A percentile compares a stretch with the other conserved stretches of the same genome.
Evolutionary conservation across 2,797 vertebrate genomes (phyloP).

Genomic region (Ctenochaetus hawaiiensis): DNA sequence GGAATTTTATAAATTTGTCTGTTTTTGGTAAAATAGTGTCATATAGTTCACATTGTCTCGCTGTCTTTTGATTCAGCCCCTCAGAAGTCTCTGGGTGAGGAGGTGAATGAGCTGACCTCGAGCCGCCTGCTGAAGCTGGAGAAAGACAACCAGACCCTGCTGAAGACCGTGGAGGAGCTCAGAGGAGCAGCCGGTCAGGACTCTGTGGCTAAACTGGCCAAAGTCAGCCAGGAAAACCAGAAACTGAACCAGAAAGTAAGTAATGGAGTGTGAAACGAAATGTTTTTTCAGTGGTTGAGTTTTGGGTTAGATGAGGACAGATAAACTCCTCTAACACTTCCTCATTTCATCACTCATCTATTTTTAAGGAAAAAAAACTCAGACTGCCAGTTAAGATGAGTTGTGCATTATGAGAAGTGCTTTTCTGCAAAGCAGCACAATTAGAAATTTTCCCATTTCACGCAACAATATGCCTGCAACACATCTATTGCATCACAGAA

Average conservation of each 20-base stretch:
- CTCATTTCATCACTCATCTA: not conserved
- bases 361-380: not conserved
- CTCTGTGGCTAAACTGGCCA: constrained; percentile 85
- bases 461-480: not conserved
- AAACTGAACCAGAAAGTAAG: constrained; percentile 92
- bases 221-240: constrained; percentile 93
- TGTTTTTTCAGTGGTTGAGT: not conserved
- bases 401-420: not conserved
- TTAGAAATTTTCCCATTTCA: not conserved
- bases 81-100: constrained; percentile 95
- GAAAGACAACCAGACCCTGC: constrained; percentile 97
- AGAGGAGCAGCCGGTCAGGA: constrained; percentile 85
- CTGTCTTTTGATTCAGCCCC: constrained; percentile 80
- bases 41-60: not conserved
- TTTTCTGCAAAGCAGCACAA: not conserved
- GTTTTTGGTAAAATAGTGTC: not conserved
- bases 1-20: not conserved
- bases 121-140: constrained; percentile 95
- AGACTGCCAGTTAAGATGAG: not conserved
- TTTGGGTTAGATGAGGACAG: not conserved
- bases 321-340: not conserved
- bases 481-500: not conserved
- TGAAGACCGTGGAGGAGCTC: constrained; percentile 94
- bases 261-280: not conserved
- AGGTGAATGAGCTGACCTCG: constrained; percentile 96